Conservation (phyloP, 92 coral and sea anemone genomes). For the Porites rus region DNA sequence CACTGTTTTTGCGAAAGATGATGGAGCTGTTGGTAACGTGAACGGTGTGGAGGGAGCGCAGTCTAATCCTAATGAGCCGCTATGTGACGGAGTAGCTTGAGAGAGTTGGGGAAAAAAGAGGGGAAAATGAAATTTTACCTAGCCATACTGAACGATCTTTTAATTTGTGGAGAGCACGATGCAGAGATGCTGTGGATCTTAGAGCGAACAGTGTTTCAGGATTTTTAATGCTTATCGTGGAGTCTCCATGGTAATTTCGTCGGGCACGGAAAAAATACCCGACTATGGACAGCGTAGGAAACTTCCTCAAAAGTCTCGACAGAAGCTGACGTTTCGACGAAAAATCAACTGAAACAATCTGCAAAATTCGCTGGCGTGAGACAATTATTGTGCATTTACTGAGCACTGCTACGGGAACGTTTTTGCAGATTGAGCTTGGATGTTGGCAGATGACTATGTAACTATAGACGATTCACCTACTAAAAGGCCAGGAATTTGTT, state of each 20-base stretch:
- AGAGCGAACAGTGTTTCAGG: not conserved
- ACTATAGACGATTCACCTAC: not conserved
- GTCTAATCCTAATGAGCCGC: constrained; percentile 58
- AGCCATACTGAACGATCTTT: not conserved
- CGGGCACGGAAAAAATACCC: not conserved
- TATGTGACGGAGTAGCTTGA: constrained; percentile 79
- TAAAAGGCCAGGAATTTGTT: not conserved
- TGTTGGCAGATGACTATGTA: not conserved
- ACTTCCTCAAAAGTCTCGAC: not conserved
- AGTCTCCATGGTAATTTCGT: not conserved
- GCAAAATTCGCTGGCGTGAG: constrained; percentile 8
- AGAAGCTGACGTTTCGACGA: constrained; percentile 16
- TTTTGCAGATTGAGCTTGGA: not conserved
- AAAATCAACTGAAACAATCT: constrained; percentile 20
- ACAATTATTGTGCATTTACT: not conserved
- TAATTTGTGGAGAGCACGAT: constrained; percentile 23
- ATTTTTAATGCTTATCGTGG: not conserved
- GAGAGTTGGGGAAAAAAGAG: not conserved
- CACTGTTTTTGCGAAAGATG: constrained; percentile 74
- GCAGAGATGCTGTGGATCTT: not conserved
- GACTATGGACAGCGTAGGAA: not conserved
- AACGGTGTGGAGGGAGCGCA: constrained; percentile 72
- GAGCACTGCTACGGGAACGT: not conserved
- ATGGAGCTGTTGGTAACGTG: constrained; percentile 52
- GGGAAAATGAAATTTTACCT: constrained; percentile 10